Evolutionary conservation across 2,113 vertebrate genomes (phyloP), one percentile per base, ranked within the genome.

Genomic region (Synodontis membranacea): DNA sequence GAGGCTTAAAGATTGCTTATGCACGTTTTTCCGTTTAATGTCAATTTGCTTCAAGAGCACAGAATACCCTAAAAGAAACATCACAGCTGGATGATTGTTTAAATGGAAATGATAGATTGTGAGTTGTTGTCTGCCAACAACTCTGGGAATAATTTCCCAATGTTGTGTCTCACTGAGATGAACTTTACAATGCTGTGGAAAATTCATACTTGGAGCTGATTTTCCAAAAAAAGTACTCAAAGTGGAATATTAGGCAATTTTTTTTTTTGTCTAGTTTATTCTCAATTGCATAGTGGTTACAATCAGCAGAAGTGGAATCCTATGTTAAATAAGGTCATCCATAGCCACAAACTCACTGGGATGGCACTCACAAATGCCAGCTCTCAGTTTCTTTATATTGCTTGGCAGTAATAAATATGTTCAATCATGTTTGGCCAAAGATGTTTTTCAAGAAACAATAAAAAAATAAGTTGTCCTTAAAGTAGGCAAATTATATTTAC

Each of bases 131-230:
- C 70, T 88, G 72, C 87, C 87, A 86, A 46, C 68, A 79, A 58
- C 42, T 76, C 83, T 89, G 83, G 81, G 28, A 89, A 85, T 82
- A 21, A 87, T 86, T 89, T 87, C 56, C 58, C 75, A 56, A 39
- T 86, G 58, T 58, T 85, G 28, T 83, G 64, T 85, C 52, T 82
- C 66, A 60, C 48, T 52, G 66, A 84, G 82, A 86, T 83, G 54
- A 54, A 68, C 50, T 83, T 56, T 56, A 39, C 28, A 31, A 80
- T 58, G 64, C 74, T 68, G 48, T 83, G 72, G 42, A 66, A 82
- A 78, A 78, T 80, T 60, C n/a, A 79, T 62, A 64, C 37, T 50
- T 19, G 58, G 31, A 85, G 60, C 68, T 76, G 21, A 44, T 83
- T 56, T 80, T 76, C 72, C 39, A 64, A 79, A 84, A 79, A 84